Evolutionary conservation across 1,140 invertebrate genomes (phyloP).

Genomic region (Sweltsa coloradensis): DNA sequence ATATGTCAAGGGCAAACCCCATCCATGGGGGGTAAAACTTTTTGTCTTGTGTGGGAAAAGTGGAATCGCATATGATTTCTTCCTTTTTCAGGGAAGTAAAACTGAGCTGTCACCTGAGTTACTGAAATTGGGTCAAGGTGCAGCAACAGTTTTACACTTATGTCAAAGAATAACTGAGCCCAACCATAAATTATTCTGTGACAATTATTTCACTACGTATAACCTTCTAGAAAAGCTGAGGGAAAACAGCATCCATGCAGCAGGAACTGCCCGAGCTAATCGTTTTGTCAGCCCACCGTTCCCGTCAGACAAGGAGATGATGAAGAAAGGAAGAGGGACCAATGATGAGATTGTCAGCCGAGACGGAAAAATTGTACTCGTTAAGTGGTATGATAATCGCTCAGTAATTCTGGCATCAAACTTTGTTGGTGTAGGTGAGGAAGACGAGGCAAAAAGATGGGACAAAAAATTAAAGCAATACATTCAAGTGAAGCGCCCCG

Average conservation of each 20-base stretch:
- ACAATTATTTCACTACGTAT: slow-evolving; percentile 26
- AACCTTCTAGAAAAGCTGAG: slow-evolving; percentile 26
- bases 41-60: slow-evolving; percentile 13
- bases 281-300: slow-evolving; percentile 25
- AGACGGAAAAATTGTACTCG: slow-evolving; percentile 21
- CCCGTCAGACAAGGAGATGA: slow-evolving; percentile 25
- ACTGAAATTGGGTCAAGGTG: slow-evolving; percentile 15
- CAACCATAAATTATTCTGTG: slow-evolving; percentile 16
- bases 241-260: slow-evolving; percentile 26
- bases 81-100: slow-evolving; percentile 11
- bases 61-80: slow-evolving; percentile 5
- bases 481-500: slow-evolving; percentile 25
- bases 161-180: slow-evolving; percentile 12
- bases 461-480: slow-evolving; percentile 21
- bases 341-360: not conserved
- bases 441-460: slow-evolving; percentile 25
- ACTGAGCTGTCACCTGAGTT: not conserved
- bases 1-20: slow-evolving; percentile 11
- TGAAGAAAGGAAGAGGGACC: slow-evolving; percentile 20
- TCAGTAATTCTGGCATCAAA: slow-evolving; percentile 28
- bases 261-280: slow-evolving; percentile 25
- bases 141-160: slow-evolving; percentile 19
- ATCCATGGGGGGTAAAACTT: slow-evolving; percentile 12
- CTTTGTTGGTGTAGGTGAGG: slow-evolving; percentile 28
- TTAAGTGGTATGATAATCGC: slow-evolving; percentile 30